Conservation (phyloP, 2,888 invertebrate species). For the Ormyrus nitidulus region DNA sequence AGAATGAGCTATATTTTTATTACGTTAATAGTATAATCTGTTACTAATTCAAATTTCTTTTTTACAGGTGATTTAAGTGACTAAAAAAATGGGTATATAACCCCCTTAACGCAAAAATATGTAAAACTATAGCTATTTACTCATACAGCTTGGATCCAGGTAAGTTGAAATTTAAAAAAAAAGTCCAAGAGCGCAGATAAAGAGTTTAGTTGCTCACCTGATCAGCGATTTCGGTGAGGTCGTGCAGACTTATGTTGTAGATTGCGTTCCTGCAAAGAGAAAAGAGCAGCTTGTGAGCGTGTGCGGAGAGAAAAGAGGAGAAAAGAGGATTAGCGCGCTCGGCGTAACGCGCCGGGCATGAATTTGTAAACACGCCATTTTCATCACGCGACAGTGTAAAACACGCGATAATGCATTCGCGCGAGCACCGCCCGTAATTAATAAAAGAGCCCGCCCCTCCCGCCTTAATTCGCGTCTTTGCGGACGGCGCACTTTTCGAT, state of each 20-base stretch:
- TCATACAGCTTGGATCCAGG: neutral
- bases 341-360: constrained; percentile 12
- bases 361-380: constrained; percentile 42
- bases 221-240: constrained; percentile 85
- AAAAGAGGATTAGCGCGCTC: constrained; percentile 23
- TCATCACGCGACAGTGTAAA: constrained; percentile 34
- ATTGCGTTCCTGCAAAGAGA: constrained; percentile 86
- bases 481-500: too few species aligned
- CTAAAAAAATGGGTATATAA: too few species aligned
- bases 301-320: neutral
- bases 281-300: constrained; percentile 45
- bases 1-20: too few species aligned
- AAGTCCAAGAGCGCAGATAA: neutral
- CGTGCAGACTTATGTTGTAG: constrained; percentile 92
- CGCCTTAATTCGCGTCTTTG: neutral
- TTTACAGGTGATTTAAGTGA: too few species aligned
- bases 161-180: too few species aligned
- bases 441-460: constrained; percentile 32
- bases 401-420: constrained; percentile 37
- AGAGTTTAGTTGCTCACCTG: constrained; percentile 77
- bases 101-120: too few species aligned
- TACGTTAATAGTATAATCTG: too few species aligned
- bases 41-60: too few species aligned
- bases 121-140: neutral
- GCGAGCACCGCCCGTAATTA: constrained; percentile 26